Evolutionary conservation across 2,113 vertebrate genomes (phyloP).

Genomic region (Rhagologus leucostigma): DNA sequence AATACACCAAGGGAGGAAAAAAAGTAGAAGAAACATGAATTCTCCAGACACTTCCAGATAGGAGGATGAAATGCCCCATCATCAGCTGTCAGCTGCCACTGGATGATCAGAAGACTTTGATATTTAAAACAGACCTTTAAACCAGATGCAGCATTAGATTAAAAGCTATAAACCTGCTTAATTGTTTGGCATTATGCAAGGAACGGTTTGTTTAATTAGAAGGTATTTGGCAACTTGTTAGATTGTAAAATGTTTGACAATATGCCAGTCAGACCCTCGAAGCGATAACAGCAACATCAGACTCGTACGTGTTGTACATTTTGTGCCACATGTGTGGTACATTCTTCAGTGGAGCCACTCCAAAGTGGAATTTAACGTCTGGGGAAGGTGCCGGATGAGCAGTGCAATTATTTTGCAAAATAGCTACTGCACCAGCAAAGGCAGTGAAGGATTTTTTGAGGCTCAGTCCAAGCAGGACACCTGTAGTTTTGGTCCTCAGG

Average conservation of each 20-base stretch:
- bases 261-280: slow-evolving; percentile 18
- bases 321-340: not conserved
- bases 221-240: slow-evolving; percentile 38
- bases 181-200: slow-evolving; percentile 28
- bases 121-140: slow-evolving; percentile 47
- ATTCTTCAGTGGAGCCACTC: not conserved
- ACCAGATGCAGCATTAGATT: slow-evolving; percentile 17
- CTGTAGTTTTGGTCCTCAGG: not conserved
- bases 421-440: not conserved
- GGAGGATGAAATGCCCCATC: not conserved
- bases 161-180: slow-evolving; percentile 19
- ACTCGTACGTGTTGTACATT: not conserved
- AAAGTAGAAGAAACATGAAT: not conserved
- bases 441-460: not conserved
- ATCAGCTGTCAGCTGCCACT: slow-evolving; percentile 1
- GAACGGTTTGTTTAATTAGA: slow-evolving; percentile 51
- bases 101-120: slow-evolving; percentile 17
- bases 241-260: slow-evolving; percentile 44
- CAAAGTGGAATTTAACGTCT: not conserved
- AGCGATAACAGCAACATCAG: not conserved
- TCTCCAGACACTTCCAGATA: not conserved
- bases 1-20: not conserved
- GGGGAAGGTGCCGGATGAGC: not conserved
- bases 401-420: not conserved
- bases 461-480: not conserved